These are phyloP conservation scores for Leptogaster cylindrica DNA, from an alignment of 2,888 invertebrate species.

Conservation along the genomic window DNA sequence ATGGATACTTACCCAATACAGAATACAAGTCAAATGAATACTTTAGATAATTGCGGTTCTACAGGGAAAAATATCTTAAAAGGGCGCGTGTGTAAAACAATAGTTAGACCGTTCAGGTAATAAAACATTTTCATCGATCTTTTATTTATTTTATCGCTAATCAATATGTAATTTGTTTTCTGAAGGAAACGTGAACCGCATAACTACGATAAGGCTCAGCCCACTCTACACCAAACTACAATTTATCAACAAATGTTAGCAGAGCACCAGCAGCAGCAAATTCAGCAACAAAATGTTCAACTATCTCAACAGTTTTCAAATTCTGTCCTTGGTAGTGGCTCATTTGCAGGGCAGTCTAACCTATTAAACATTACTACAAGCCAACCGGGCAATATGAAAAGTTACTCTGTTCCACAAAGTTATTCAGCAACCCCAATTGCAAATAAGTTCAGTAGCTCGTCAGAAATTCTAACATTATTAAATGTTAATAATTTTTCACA, in stretches of 20 bases:
- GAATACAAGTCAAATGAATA: conserved; percentile 1
- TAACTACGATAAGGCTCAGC: conserved; percentile 62
- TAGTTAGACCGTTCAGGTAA: conserved; percentile 55
- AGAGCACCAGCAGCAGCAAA: conserved; percentile 56
- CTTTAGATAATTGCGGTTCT: conserved; percentile 37
- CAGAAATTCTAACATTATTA: conserved; percentile 55
- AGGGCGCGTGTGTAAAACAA: conserved; percentile 58
- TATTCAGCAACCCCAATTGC: neutral
- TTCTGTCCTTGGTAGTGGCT: conserved; percentile 41
- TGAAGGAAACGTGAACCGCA: conserved; percentile 59
- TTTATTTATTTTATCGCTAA: too few species aligned
- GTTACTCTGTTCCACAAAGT: conserved; percentile 44
- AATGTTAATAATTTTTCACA: conserved; percentile 42
- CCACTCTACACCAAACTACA: conserved; percentile 62
- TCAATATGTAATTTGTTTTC: conserved; percentile 23
- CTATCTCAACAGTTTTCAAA: conserved; percentile 49
- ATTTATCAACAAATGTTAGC: conserved; percentile 62
- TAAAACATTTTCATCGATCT: neutral
- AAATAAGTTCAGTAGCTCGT: conserved; percentile 47
- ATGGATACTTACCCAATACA: conserved; percentile 31
- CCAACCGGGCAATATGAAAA: conserved; percentile 47
- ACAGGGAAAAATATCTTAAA: conserved; percentile 57
- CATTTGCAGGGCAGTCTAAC: neutral
- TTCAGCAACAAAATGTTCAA: conserved; percentile 53
- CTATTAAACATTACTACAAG: conserved; percentile 49